Evolutionary conservation across 2,888 invertebrate species (phyloP).

Genomic region (Brenthis ino): DNA sequence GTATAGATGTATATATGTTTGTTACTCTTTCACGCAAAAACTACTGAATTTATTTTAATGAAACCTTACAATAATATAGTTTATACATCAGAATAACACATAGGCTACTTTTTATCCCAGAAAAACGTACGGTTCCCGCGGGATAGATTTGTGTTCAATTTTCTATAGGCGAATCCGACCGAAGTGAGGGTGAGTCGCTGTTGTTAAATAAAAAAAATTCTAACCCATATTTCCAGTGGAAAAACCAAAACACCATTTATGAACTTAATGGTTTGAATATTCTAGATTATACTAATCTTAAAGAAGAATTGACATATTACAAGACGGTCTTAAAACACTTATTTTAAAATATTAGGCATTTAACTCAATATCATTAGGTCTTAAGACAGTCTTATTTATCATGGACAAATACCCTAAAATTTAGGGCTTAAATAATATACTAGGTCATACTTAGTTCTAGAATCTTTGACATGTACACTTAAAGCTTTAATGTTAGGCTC

Average conservation of each 20-base stretch:
- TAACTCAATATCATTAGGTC: background rate
- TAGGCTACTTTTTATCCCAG: no score
- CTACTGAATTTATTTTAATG: no score
- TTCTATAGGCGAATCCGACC: no score
- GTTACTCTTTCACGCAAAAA: no score
- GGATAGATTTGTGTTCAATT: no score
- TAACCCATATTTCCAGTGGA: no score
- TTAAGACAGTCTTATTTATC: constrained; percentile 16
- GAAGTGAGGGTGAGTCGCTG: no score
- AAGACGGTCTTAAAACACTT: constrained; percentile 20
- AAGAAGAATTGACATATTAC: constrained; percentile 16
- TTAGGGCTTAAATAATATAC: constrained; percentile 19
- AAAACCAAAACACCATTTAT: background rate
- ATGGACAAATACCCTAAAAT: background rate
- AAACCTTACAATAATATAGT: no score
- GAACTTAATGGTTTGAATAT: constrained; percentile 9
- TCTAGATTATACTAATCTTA: constrained; percentile 1
- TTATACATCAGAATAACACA: no score
- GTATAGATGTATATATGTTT: no score
- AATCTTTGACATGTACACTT: constrained; percentile 74
- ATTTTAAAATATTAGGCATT: background rate
- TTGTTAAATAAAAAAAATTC: no score
- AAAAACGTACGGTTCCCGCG: no score
- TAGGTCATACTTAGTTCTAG: constrained; percentile 38
- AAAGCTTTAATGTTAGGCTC: constrained; percentile 75